Evolutionary conservation across 2,888 invertebrate species (phyloP).

Genomic region (Hydrotaea cyrtoneurina): DNA sequence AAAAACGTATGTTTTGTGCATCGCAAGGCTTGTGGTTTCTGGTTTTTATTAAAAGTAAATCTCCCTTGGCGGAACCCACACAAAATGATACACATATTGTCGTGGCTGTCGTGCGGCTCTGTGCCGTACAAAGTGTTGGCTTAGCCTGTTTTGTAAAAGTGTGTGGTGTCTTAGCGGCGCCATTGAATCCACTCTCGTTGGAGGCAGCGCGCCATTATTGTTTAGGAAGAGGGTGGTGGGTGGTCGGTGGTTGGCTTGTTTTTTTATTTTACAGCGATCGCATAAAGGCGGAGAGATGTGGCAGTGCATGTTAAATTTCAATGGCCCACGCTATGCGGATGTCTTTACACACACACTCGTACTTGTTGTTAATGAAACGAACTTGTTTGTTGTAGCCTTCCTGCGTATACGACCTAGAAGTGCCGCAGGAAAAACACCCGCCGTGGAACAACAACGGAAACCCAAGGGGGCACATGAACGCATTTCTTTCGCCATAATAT

Average conservation of each 20-base stretch:
- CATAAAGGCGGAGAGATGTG: slow-evolving; percentile 20
- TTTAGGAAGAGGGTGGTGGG: background rate
- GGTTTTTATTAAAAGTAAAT: too few relatives aligned
- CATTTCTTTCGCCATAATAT: too few relatives aligned
- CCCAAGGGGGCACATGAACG: too few relatives aligned
- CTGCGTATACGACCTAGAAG: background rate
- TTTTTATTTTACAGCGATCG: background rate
- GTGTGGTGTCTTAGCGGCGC: slow-evolving; percentile 60
- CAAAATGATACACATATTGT: too few relatives aligned
- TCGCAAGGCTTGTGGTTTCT: too few relatives aligned
- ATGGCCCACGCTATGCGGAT: slow-evolving; percentile 58
- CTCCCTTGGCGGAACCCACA: too few relatives aligned
- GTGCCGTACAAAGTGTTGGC: too few relatives aligned
- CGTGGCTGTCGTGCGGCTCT: too few relatives aligned
- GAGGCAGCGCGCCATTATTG: background rate
- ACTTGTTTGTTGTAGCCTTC: background rate
- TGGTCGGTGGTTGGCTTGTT: background rate
- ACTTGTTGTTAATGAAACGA: slow-evolving; percentile 8
- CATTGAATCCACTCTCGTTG: slow-evolving; percentile 31
- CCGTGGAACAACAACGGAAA: too few relatives aligned
- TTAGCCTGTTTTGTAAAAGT: too few relatives aligned
- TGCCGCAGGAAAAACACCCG: background rate
- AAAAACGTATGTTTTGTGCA: too few relatives aligned
- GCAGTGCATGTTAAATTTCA: slow-evolving; percentile 61
- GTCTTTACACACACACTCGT: slow-evolving; percentile 5